Base-by-base conservation (phyloP, 2,888 invertebrate species). In the Hylaea fasciaria region DNA sequence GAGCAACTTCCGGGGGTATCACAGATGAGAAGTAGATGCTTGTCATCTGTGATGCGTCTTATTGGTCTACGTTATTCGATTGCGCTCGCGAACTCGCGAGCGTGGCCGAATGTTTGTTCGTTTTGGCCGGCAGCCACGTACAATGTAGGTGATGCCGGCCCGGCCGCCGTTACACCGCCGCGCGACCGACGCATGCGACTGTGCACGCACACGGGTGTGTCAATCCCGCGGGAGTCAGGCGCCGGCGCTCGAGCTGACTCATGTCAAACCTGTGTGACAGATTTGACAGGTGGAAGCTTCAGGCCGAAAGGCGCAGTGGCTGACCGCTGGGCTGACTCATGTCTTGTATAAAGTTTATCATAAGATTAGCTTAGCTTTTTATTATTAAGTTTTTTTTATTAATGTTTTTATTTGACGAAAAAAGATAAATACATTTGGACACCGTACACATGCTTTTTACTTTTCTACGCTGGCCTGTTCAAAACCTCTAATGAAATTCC, bases 351-450 rank as follows among this genome's bases (percentile, higher is more conserved):
- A 91, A 91, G 91, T 89, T 86, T 86, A 85, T 79, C 71, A 71
- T 90, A 89, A 88, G 87, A 70, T 77, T 91, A 91, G 90, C 77
- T 81, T 92, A 90, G 83, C 47, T 57, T 62, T 88, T 82, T 83
- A 74, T 73, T 83, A 73, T 85, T 86, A 87, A 84, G 80, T 83
- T 87, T 83, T 87, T 83, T 85, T 85, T 69, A 63, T 22, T 22
- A 57, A 82, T 84, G 82, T 91, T 89, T 86, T 86, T 84, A 85
- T 86, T 81, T 62, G 56, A 78, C 78, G 84, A 87, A 91, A 89
- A 90, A 76, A 64, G 65, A 80, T 92, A 93, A 93, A 93, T 93
- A 93, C 93, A 92, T 93, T 93, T 92, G 76, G 92, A 87, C 92
- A 92, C 92, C 92, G 92, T 92, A 86, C 58, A 13, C 16, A 16